Conservation (phyloP, 1,140 invertebrate species). For the Spodoptera frugiperda region DNA sequence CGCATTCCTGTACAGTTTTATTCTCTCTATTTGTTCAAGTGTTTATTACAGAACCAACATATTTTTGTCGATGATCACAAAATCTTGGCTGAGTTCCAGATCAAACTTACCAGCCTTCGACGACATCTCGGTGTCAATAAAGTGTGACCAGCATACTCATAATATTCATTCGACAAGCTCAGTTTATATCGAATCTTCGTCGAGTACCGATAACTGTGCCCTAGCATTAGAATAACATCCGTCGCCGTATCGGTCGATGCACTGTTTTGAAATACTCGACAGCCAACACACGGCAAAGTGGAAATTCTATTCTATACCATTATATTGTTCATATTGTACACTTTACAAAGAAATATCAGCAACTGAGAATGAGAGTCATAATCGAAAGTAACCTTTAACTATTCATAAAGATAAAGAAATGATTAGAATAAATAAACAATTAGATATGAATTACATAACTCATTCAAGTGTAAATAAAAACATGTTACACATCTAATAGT, state of each 20-base stretch:
- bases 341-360: too few species aligned
- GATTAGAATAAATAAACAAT: slow-evolving; percentile 15
- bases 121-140: not conserved
- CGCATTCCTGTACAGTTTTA: too few species aligned
- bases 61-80: not conserved
- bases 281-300: slow-evolving; percentile 4
- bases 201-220: slow-evolving; percentile 15
- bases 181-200: not conserved
- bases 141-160: slow-evolving; percentile 19
- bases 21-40: not conserved
- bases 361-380: not conserved
- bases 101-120: slow-evolving; percentile 1
- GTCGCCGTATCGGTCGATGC: slow-evolving; percentile 24
- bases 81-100: not conserved
- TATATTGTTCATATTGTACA: too few species aligned
- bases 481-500: not conserved
- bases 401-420: not conserved
- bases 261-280: slow-evolving; percentile 33
- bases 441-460: slow-evolving; percentile 9
- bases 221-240: slow-evolving; percentile 26
- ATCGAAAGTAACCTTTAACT: slow-evolving; percentile 33
- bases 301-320: not conserved
- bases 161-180: not conserved
- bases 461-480: slow-evolving; percentile 8
- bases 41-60: not conserved